These are phyloP conservation scores for Unio pictorum DNA, from an alignment of 2,888 invertebrate species.

Conservation along the genomic window DNA sequence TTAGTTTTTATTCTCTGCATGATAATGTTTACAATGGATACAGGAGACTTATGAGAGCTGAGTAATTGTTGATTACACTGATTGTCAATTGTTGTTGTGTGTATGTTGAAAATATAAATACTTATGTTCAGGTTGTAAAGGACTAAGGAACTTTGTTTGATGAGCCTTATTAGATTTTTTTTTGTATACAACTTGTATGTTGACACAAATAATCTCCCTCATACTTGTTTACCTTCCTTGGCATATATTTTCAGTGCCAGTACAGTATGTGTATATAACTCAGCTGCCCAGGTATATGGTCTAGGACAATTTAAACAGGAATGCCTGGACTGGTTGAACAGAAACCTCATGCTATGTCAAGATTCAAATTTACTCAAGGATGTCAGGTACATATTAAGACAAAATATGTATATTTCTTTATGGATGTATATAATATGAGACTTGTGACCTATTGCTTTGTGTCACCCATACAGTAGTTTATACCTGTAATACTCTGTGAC, in stretches of 20 bases:
- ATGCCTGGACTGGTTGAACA: slow-evolving; percentile 81
- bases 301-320: slow-evolving; percentile 75
- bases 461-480: too few relatives aligned
- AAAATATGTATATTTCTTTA: background rate
- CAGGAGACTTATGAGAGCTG: too few relatives aligned
- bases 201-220: background rate
- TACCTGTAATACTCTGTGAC: too few relatives aligned
- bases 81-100: too few relatives aligned
- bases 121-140: too few relatives aligned
- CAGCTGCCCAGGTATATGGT: slow-evolving; percentile 81
- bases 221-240: background rate
- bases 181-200: background rate
- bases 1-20: too few relatives aligned
- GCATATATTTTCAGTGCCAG: slow-evolving; percentile 69
- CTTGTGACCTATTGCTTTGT: too few relatives aligned
- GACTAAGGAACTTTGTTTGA: background rate
- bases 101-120: too few relatives aligned
- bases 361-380: slow-evolving; percentile 76
- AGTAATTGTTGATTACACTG: too few relatives aligned
- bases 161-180: background rate
- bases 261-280: slow-evolving; percentile 81
- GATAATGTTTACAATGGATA: too few relatives aligned
- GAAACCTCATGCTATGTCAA: slow-evolving; percentile 78
- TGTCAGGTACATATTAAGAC: slow-evolving; percentile 71
- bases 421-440: too few relatives aligned